These are phyloP conservation scores for Hyposoter dolosus DNA, from an alignment of 2,888 invertebrate species.

Conservation along the genomic window DNA sequence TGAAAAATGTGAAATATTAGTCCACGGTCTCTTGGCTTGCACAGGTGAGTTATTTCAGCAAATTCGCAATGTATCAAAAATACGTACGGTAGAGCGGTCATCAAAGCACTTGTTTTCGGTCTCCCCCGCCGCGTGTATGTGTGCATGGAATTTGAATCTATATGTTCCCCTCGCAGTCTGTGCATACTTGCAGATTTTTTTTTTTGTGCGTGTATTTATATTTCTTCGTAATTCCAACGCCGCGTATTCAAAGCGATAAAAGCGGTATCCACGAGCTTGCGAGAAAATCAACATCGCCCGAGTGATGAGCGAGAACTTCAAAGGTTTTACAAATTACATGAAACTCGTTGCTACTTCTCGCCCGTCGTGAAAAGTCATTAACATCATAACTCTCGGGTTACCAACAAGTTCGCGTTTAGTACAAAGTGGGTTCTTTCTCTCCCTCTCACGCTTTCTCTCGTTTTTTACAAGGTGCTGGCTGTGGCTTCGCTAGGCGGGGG, in stretches of 20 bases:
- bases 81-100: conserved; percentile 1
- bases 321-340: conserved; percentile 63
- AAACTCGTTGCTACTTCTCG: conserved; percentile 46
- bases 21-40: not conserved
- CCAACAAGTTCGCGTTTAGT: conserved; percentile 53
- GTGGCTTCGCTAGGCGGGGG: conserved; percentile 12
- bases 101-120: not conserved
- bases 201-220: not conserved
- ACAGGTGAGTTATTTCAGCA: not conserved
- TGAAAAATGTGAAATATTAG: not conserved
- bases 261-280: conserved; percentile 13
- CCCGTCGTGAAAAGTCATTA: conserved; percentile 59
- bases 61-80: not conserved
- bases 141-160: not conserved
- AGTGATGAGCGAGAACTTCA: conserved; percentile 58
- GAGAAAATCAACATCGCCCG: conserved; percentile 58
- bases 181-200: not conserved
- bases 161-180: not conserved
- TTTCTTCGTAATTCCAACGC: not conserved
- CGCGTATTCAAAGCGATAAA: conserved; percentile 28
- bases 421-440: conserved; percentile 25
- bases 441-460: not conserved
- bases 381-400: conserved; percentile 61
- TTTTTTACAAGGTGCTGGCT: not conserved
- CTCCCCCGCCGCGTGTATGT: not conserved